Conservation (phyloP, 2,797 vertebrate genomes). For the Enteromius radiatus region DNA sequence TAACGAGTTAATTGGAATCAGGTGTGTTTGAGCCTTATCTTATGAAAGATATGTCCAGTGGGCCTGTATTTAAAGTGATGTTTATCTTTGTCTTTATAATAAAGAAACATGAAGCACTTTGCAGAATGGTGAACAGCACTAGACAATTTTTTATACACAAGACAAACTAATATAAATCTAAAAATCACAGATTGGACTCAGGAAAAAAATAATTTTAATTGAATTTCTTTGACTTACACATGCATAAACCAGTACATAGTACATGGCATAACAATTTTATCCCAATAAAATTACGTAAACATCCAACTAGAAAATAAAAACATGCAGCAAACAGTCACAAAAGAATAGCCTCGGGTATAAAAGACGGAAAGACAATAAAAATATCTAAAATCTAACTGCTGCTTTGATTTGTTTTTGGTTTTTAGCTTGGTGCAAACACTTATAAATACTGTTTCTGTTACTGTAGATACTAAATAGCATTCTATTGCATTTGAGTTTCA, state of each 20-base stretch:
- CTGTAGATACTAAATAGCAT: slow-evolving; percentile 43
- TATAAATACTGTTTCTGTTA: slow-evolving; percentile 28
- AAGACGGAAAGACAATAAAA: background rate
- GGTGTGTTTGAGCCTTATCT: too few species aligned
- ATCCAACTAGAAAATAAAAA: slow-evolving; percentile 20
- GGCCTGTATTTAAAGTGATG: too few species aligned
- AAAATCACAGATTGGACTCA: background rate
- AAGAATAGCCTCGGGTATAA: background rate
- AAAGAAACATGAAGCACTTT: too few species aligned
- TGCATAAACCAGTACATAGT: slow-evolving; percentile 39
- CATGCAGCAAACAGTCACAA: slow-evolving; percentile 30
- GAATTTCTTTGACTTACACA: slow-evolving; percentile 45
- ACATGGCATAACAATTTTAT: slow-evolving; percentile 34
- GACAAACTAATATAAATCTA: background rate
- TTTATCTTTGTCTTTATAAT: too few species aligned
- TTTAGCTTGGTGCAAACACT: slow-evolving; percentile 21
- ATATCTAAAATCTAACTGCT: background rate
- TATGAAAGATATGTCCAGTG: too few species aligned
- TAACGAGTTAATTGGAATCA: too few species aligned
- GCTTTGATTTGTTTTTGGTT: slow-evolving; percentile 32
- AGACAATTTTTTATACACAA: too few species aligned
- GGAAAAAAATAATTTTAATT: slow-evolving; percentile 25
- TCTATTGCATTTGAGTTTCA: slow-evolving; percentile 10
- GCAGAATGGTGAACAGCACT: too few species aligned
- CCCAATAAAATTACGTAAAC: slow-evolving; percentile 33